Evolutionary conservation across 2,888 invertebrate genomes (phyloP), one percentile per base, ranked within the genome.

Genomic region (Hirtodrosophila cameraria): DNA sequence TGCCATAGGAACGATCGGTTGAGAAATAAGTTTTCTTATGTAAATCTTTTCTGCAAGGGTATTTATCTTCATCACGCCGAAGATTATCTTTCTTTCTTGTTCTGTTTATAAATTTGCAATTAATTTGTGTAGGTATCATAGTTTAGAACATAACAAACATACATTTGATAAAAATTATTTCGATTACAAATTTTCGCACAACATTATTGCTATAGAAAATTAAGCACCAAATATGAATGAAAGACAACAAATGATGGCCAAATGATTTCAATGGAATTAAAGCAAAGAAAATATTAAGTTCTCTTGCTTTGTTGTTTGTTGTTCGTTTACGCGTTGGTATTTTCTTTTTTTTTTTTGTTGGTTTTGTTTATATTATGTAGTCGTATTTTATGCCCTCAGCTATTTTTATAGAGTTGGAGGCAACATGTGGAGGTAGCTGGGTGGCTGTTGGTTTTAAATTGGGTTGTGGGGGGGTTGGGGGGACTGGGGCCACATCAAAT

Each of bases 311-410:
- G 27, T 52, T 57, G 6, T 23, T 46, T 23, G 8, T 45, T 31
- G 42, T 48, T 11, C 23, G 31, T 38, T 41, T 13, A 31, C 39
- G 12, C 23, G 23, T 2, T 45, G n/a, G 23, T 25, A 25, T 43
- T 6, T 23, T 31, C 8, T 3, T n/a, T 23, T 46, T 15, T 20
- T 11, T 6, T 9, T 20, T 16, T 20, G 41, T 13, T 23, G 41
- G 7, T 13, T 15, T 49, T 65, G 68, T 66, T 66, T 68, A 61
- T 36, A 13, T 38, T 3, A 33, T 53, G 27, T 27, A 61, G 18
- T 41, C 45, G 55, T 31, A 30, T 38, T 38, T 46, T 28, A 62
- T 49, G 49, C 45, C 13, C 39, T 30, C 30, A 18, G 49, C 45
- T 69, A 66, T 67, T 61, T 67, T 39, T 50, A 54, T 41, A 46